A percentile compares a stretch with the other conserved stretches of the same genome.
Evolutionary conservation across 92 coral and sea anemone genomes (phyloP).

Genomic region (Siderastrea radians): DNA sequence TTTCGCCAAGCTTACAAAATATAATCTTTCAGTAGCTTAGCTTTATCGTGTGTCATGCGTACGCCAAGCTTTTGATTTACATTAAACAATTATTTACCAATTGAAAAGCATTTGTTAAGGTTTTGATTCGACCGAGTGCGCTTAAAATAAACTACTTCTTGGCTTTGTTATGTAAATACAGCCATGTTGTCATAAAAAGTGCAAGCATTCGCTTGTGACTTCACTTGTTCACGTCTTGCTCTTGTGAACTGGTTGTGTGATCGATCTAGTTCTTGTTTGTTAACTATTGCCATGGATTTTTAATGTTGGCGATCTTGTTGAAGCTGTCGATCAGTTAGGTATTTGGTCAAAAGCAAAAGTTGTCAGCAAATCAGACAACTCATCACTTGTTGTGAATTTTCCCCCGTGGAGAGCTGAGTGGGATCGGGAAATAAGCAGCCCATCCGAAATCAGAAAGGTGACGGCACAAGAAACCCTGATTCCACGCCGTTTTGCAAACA

Average conservation of each 20-base stretch:
- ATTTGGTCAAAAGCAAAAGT: slow-evolving; percentile 11
- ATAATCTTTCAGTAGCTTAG: no score
- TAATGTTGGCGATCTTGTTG: slow-evolving; percentile 1
- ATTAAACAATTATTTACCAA: no score
- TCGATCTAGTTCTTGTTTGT: not conserved
- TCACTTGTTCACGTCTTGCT: not conserved
- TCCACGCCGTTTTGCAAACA: not conserved
- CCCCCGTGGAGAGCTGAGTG: slow-evolving; percentile 15
- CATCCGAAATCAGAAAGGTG: not conserved
- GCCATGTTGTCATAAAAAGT: no score
- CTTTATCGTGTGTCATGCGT: no score
- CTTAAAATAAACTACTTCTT: no score
- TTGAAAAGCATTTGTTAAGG: no score
- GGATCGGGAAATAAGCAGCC: not conserved
- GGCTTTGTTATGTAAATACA: no score
- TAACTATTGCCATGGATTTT: not conserved
- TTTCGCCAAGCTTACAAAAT: no score
- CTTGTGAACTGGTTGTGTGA: not conserved
- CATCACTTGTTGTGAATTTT: not conserved
- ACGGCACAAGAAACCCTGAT: not conserved
- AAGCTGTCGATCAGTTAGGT: slow-evolving; percentile 16
- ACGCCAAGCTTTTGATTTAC: no score
- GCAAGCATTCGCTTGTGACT: no score
- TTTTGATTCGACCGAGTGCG: no score
- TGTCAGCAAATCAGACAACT: not conserved